A percentile compares a stretch with the other conserved stretches of the same genome.
phyloP scores from a whole-genome alignment of 2,797 vertebrate genomes.

The Choloepus didactylus region DNA sequence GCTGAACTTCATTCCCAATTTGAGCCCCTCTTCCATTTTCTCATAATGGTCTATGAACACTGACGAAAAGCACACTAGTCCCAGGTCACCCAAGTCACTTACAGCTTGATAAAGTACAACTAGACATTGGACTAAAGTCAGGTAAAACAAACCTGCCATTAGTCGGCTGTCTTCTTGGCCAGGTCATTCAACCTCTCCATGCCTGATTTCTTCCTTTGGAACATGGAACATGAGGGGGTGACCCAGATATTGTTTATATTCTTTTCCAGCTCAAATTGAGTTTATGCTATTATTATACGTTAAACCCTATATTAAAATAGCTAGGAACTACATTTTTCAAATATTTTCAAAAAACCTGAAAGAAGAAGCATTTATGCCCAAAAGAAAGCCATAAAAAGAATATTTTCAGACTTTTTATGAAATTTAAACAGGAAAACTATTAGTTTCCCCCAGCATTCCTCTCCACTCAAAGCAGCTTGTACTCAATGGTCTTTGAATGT shows the following conservation, averaged over 20 bases:
- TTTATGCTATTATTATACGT: not conserved
- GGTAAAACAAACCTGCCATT: not conserved
- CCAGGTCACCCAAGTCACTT: not conserved
- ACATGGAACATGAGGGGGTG: not conserved
- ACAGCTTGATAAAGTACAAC: not conserved
- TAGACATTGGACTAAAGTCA: not conserved
- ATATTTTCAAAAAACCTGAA: not conserved
- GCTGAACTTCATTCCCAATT: not conserved
- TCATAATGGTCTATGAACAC: not conserved
- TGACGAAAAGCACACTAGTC: not conserved
- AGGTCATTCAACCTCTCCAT: not conserved
- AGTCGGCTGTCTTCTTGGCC: not conserved
- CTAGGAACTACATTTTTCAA: conserved; percentile 35
- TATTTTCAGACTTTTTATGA: not conserved
- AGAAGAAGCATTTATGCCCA: not conserved
- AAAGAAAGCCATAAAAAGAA: not conserved
- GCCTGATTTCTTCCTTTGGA: not conserved
- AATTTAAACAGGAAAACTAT: not conserved
- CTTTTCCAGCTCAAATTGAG: not conserved
- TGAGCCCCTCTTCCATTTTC: not conserved
- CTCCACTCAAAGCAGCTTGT: not conserved
- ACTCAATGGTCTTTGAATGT: not conserved
- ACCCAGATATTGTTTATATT: not conserved
- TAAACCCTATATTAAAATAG: conserved; percentile 37
- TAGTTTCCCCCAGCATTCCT: not conserved